These are phyloP conservation scores for Anastrepha obliqua DNA, from an alignment of 1,140 invertebrate genomes.

Conservation along the genomic window DNA sequence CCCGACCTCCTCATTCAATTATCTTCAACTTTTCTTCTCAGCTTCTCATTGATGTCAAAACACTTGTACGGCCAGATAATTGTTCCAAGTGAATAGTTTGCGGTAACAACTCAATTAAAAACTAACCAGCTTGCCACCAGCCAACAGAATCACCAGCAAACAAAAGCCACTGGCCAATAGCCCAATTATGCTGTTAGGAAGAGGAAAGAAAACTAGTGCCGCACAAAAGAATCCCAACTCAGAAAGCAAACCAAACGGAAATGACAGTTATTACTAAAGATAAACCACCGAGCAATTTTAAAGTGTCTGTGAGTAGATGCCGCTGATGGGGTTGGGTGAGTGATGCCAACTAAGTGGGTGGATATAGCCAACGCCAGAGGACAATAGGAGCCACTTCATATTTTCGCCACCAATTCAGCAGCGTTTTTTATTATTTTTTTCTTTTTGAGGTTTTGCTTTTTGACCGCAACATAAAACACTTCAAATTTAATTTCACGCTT, in stretches of 20 bases:
- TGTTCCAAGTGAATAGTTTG: constrained; percentile 31
- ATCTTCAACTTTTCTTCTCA: too few relatives aligned
- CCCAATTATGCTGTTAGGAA: background rate
- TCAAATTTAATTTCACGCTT: constrained; percentile 52
- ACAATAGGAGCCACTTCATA: constrained; percentile 16
- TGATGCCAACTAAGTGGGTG: background rate
- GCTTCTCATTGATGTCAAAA: background rate
- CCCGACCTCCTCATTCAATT: background rate
- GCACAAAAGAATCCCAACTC: constrained; percentile 25
- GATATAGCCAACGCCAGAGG: background rate
- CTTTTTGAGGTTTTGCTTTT: constrained; percentile 29
- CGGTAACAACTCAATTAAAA: constrained; percentile 29
- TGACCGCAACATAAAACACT: constrained; percentile 52
- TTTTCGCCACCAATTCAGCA: background rate
- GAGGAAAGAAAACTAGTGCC: background rate
- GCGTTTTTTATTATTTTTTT: background rate
- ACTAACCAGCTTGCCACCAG: constrained; percentile 39
- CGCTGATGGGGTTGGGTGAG: background rate
- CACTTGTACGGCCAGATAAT: background rate
- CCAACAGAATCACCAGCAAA: constrained; percentile 13
- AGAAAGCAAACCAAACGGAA: constrained; percentile 42
- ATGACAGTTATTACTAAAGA: constrained; percentile 48
- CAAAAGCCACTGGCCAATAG: constrained; percentile 10
- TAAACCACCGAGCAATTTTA: constrained; percentile 31
- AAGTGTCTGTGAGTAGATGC: background rate